Base-by-base conservation (phyloP, 35 echinoderm and acorn worm genomes). In the Apostichopus californicus region DNA sequence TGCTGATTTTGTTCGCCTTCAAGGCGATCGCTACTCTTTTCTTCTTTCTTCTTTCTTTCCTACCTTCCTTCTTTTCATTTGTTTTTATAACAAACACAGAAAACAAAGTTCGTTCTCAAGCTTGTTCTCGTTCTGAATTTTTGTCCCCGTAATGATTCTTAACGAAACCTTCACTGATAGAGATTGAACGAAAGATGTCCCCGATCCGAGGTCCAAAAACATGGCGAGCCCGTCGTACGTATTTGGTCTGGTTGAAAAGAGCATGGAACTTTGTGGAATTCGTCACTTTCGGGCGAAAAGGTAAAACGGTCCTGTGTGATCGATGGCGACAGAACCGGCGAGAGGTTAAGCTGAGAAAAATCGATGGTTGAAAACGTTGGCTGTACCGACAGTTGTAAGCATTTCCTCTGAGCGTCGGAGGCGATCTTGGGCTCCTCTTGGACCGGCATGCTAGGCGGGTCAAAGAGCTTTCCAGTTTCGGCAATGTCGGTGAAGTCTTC, bases 311-410 rank as follows among this genome's bases (percentile, higher is more conserved):
- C 86, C 23, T 68, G 61, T 0, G 57, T 21, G 11, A 68, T 24
- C 86, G 63, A 66, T 21, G 86, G 86, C 64, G 86, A 89, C 61
- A 89, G 10, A 5, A 89, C 65, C 18, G 86, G 86, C 10, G 86
- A 89, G 63, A 89, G 86, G 86, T 89, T 89, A 6, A 89, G 86
- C 63, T 89, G 86, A 4, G 86, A 89, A 73, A 89, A 89, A 57
- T 89, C 86, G 64, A 89, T 89, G 64, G 86, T 89, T 23, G 86
- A 89, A 89, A 75, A 89, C 60, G 86, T 52, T 46, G 34, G 34
- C 63, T 89, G 86, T 11, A 66, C 86, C 57, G 71, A 7, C 12
- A 89, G 23, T 89, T 89, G 60, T 57, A 89, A 89, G 8, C 61
- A 25, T 24, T 60, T 64, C 34, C 28, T 73, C 8, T 72, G 14